Evolutionary conservation across 2,797 vertebrate species (phyloP), one percentile per base, ranked within the genome.

Genomic region (Esox lucius): DNA sequence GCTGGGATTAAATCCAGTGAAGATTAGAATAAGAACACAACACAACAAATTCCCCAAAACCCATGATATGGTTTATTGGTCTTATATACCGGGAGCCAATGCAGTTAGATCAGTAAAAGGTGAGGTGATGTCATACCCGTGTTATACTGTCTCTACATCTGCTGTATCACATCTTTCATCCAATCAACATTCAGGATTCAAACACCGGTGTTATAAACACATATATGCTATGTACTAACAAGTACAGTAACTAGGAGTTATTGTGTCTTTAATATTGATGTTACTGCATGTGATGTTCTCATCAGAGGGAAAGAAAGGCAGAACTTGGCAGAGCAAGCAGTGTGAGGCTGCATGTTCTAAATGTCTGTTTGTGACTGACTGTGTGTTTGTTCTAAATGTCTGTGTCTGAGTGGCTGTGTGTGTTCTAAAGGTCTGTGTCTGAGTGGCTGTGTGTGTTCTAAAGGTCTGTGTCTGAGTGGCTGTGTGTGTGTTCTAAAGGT

Each of bases 221-320:
- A 39, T 39, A 39, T 39, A 3, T 3, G 19, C 17, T 53, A 53
- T 53, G 19, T 53, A 6, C 5, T n/a, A 53, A n/a, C 51, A 56
- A 19, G 5, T 56, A 19, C 49, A 56, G 7, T 39, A 39, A 39
- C 35, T 56, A 53, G 51, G 17, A 16, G 53, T 56, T 56, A 56
- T 53, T 53, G 51, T 53, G 51, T 53, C 51, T 19, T 53, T 13
- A 82, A 83, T 85, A 83, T 85, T 75, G 83, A 81, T 70, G 82
- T 39, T 39, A 7, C 35, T 39, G 70, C 86, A 53, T 70, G 84
- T 93, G 91, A 94, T 86, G 88, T 91, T 87, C 91, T 89, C 90
- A 87, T 93, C 94, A 94, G 85, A 91, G 92, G 91, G 91, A 39
- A 39, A n/a, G 83, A 94, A 85, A 85, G 80, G 90, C 80, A 91